Evolutionary conservation across 2,888 invertebrate species (phyloP), one percentile per base, ranked within the genome.

Genomic region (Mystacides longicornis): DNA sequence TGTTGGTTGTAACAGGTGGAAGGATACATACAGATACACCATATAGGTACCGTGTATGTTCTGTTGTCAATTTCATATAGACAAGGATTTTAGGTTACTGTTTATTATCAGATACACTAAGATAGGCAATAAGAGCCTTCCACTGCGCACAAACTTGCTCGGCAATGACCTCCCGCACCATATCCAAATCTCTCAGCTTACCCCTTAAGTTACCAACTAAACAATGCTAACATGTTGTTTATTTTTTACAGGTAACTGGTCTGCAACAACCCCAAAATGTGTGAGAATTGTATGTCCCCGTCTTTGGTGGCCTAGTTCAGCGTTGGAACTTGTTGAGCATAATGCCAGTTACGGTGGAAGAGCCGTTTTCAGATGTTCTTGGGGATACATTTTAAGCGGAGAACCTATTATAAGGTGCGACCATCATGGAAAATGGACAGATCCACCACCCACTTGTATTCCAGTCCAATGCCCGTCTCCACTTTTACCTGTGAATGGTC

Each of bases 381-480:
- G 89, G 86, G 91, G 92, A 54, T 89, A 90, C 69, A 79, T 83
- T 59, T 78, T 93, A 51, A 77, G 80, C 51, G 93, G 92, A 11
- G 78, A 84, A 47, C 86, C 88, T 5, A 87, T 85, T 31, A 77
- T 92, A 58, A 87, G 86, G 69, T 93, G 93, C 71, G 85, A 86
- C 67, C 79, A 83, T 51, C 83, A 85, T 68, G 90, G 90, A 55
- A 79, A 77, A 59, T 93, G 92, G 91, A 87, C 87, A 55, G 87
- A 87, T 42, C 79, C 82, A 43, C 77, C 85, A 61, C 92, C 92
- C 19, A 78, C 79, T 62, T 93, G 92, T 70, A 74, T 81, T 64
- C 92, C 89, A 51, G 89, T 92, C 63, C 86, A 87, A 69, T 93
- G 92, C 68, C 85, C 88, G 0, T 80, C 85, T 53, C 90, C 91